Evolutionary conservation across 2,113 vertebrate species (phyloP).

Genomic region (Alethe castanea): DNA sequence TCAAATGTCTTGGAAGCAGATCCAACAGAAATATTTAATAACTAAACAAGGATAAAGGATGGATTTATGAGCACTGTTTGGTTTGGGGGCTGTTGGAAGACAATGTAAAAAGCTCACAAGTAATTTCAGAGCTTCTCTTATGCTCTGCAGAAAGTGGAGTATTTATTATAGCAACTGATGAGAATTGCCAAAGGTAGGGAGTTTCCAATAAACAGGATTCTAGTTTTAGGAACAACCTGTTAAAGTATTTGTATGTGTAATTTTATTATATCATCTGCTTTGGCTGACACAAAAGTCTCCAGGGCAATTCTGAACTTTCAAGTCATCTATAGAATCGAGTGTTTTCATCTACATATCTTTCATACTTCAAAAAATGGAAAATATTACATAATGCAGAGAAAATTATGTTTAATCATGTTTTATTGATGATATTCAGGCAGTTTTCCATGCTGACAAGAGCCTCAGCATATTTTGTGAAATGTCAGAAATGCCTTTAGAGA

Average conservation of each 20-base stretch:
- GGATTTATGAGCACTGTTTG: not conserved
- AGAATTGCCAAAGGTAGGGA: conserved; percentile 40
- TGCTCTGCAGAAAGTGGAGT: not conserved
- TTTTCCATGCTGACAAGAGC: not conserved
- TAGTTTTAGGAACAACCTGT: conserved; percentile 4
- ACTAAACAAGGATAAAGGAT: not conserved
- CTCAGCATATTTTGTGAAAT: conserved; percentile 1
- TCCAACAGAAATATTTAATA: conserved; percentile 6
- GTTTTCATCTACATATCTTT: conserved; percentile 10
- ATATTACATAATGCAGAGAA: not conserved
- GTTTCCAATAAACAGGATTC: conserved; percentile 18
- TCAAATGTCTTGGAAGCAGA: not conserved
- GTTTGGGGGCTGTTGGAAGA: not conserved
- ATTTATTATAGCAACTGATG: not conserved
- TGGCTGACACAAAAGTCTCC: conserved; percentile 25
- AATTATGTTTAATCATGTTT: not conserved
- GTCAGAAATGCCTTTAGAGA: conserved; percentile 16
- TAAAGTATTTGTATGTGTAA: conserved; percentile 3
- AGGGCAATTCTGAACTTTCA: conserved; percentile 55
- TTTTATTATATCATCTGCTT: conserved; percentile 35
- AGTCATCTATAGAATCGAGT: not conserved
- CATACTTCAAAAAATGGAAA: not conserved
- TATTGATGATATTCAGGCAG: not conserved
- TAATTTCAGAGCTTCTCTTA: not conserved
- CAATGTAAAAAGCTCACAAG: not conserved